Conservation (phyloP, 2,888 invertebrate species). For the Endomychus coccineus region DNA sequence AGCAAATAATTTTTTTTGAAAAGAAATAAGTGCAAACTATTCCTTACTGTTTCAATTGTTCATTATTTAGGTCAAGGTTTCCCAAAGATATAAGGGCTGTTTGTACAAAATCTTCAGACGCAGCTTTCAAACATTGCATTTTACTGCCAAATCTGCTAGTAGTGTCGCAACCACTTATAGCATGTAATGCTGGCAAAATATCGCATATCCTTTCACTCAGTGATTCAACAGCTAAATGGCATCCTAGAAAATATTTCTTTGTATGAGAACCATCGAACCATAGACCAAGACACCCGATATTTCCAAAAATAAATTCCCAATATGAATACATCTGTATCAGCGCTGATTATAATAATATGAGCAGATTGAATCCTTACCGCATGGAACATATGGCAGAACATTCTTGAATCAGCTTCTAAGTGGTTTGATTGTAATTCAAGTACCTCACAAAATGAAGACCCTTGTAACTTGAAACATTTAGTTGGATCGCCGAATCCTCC, state of each 20-base stretch:
- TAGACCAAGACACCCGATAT: constrained; percentile 18
- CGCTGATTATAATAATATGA: constrained; percentile 22
- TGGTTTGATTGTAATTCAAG: constrained; percentile 24
- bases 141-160: constrained; percentile 20
- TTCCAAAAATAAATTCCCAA: constrained; percentile 24
- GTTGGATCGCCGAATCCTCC: constrained; percentile 20
- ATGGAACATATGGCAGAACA: constrained; percentile 23
- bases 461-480: constrained; percentile 21
- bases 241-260: constrained; percentile 21
- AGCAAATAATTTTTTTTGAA: constrained; percentile 21
- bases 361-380: constrained; percentile 19
- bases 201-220: constrained; percentile 22
- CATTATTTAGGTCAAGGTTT: constrained; percentile 19
- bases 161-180: constrained; percentile 20
- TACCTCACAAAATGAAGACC: constrained; percentile 22
- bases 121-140: constrained; percentile 19
- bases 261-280: constrained; percentile 16
- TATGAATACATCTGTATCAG: constrained; percentile 26
- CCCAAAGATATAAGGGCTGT: constrained; percentile 20
- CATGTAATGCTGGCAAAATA: constrained; percentile 28
- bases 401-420: constrained; percentile 23
- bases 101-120: constrained; percentile 23
- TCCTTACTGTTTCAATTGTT: constrained; percentile 23
- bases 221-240: constrained; percentile 26
- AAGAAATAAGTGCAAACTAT: constrained; percentile 22